These are phyloP conservation scores for Maniola hyperantus DNA, from an alignment of 2,888 invertebrate genomes.

Conservation along the genomic window DNA sequence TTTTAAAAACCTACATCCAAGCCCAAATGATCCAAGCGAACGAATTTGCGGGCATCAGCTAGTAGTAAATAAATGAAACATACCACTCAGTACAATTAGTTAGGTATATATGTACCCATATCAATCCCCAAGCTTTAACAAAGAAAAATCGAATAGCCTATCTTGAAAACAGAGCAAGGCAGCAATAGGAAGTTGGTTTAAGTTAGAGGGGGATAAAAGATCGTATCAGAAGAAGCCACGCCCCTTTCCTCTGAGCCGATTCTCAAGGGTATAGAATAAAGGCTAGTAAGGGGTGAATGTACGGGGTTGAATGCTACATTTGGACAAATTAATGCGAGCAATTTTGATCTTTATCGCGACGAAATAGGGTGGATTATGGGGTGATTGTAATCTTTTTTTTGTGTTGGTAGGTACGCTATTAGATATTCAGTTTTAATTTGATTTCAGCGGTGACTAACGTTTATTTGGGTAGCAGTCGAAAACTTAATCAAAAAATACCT, in stretches of 20 bases:
- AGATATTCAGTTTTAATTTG: constrained; percentile 31
- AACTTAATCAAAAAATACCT: background rate
- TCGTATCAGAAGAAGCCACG: constrained; percentile 42
- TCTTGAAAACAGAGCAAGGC: constrained; percentile 41
- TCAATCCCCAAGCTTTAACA: constrained; percentile 32
- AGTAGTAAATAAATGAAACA: constrained; percentile 22
- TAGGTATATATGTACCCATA: constrained; percentile 25
- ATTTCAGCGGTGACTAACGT: constrained; percentile 20
- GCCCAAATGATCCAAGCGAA: too few relatives aligned
- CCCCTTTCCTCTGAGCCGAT: constrained; percentile 44
- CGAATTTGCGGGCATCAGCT: background rate
- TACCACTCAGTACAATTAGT: constrained; percentile 7
- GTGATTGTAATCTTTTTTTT: constrained; percentile 15
- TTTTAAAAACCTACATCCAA: background rate
- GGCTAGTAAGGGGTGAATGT: constrained; percentile 35
- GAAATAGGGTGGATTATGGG: constrained; percentile 23
- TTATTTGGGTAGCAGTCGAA: constrained; percentile 13
- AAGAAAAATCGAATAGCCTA: constrained; percentile 40
- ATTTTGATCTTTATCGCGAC: constrained; percentile 26
- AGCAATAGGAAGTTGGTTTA: constrained; percentile 33
- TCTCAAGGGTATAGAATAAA: constrained; percentile 40
- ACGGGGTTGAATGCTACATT: constrained; percentile 36
- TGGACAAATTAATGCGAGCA: constrained; percentile 28
- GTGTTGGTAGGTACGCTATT: constrained; percentile 15
- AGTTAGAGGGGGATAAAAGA: constrained; percentile 41